Evolutionary conservation across 2,888 invertebrate genomes (phyloP), one percentile per base, ranked within the genome.

Genomic region (Oxyteleia sp.): DNA sequence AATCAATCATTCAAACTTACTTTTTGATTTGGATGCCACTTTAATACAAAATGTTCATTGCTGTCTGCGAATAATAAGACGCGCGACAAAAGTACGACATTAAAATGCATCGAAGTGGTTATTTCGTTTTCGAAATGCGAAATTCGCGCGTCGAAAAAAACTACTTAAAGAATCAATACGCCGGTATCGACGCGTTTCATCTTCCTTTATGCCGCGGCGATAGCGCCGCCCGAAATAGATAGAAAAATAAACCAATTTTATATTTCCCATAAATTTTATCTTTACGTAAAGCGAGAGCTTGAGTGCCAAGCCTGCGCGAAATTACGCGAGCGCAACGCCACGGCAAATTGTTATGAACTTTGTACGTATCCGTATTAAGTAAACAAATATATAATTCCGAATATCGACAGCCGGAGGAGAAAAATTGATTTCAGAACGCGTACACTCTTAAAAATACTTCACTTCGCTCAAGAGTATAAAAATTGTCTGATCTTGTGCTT

Each of bases 181-280:
- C 20, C 55, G 7, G 43, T 63, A 74, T 74, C 68, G 38, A 11
- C 35, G 55, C 32, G 10, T 74, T 66, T 68, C 53, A 81, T 69
- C 55, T 63, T 61, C 11, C 61, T 78, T 63, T 68, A 78, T 69
- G 16, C 23, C 15, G 59, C 11, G 41, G 15, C 59, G 68, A 68
- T 61, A 74, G 45, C 74, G 32, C 15, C 29, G 18, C 32, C 11
- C 45, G 55, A 68, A 74, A 81, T 74, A 68, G 68, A 81, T 81
- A 63, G 68, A 81, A 74, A 74, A 74, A 63, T 81, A 74, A 81
- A 68, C 80, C 74, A 81, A 68, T 74, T 74, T 68, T 69, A 66
- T 74, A 74, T 74, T 74, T 51, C 23, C 32, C 72, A 43, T 66
- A 80, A 74, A 68, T 68, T 81, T 81, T 55, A 71, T 74, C 59